Conservation (phyloP, 2,888 invertebrate genomes). For the Melanostoma mellinum region DNA sequence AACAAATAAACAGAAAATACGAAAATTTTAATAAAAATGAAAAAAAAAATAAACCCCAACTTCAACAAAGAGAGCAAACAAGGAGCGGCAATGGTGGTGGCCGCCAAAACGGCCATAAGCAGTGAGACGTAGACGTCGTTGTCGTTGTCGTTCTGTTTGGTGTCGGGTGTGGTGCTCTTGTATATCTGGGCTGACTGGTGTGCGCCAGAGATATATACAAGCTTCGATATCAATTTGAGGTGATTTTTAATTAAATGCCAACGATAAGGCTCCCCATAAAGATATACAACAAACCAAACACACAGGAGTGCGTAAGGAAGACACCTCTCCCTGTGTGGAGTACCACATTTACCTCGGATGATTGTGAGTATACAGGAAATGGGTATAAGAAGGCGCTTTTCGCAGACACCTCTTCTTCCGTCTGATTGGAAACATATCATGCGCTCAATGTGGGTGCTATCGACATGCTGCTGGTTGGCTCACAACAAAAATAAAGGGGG, state of each 20-base stretch:
- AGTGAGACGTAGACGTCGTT: constrained; percentile 17
- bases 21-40: constrained; percentile 5
- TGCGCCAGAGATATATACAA: constrained; percentile 51
- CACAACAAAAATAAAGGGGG: not conserved
- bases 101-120: constrained; percentile 10
- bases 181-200: constrained; percentile 8
- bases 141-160: constrained; percentile 5
- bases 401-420: constrained; percentile 66
- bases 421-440: constrained; percentile 50
- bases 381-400: constrained; percentile 63
- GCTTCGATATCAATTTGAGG: constrained; percentile 70
- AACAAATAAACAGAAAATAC: not conserved
- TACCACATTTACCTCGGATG: constrained; percentile 21
- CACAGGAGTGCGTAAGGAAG: constrained; percentile 58
- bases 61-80: constrained; percentile 39
- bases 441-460: constrained; percentile 58
- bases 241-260: constrained; percentile 73
- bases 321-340: constrained; percentile 13
- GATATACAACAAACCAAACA: constrained; percentile 53
- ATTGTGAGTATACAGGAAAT: constrained; percentile 53
- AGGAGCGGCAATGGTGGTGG: constrained; percentile 28
- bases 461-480: constrained; percentile 9
- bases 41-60: constrained; percentile 9
- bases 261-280: constrained; percentile 69
- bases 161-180: not conserved